Evolutionary conservation across 2,113 vertebrate genomes (phyloP), one percentile per base, ranked within the genome.

Genomic region (Malurus cyaneus): DNA sequence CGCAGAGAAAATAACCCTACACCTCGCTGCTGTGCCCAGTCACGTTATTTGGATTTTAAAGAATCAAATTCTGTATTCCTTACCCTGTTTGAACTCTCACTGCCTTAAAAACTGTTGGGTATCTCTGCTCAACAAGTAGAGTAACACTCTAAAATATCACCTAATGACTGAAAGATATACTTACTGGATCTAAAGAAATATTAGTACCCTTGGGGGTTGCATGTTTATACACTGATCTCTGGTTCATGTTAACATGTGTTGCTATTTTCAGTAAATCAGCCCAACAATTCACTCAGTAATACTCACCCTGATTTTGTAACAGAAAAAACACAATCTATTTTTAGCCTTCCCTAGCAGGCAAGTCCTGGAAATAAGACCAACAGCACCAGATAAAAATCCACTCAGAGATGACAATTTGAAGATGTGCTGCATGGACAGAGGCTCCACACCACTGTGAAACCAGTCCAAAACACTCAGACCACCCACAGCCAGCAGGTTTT

Each of bases 231-330:
- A 23, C 61, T 60, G 28, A 79, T 82, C 36, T 53, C 81, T 41
- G 70, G 14, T 20, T 88, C 25, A 39, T 3, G 14, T 39, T 54
- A 95, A 57, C 60, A 70, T 1, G 8, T 14, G 18, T 6, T 83
- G 39, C 62, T 73, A 24, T 77, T 94, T 92, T 83, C 90, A 88
- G 39, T 34, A 56, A 49, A 72, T 50, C 79, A 80, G 42, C 42
- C 36, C 31, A 79, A 70, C 59, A 94, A 88, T 28, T 86, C 60
- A 52, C 23, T 92, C 71, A 59, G 86, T 80, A 91, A 79, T 54
- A 46, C 25, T 29, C 23, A 56, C 20, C 3, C 41, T 34, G 18
- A 12, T 80, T 79, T 76, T 60, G 25, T n/a, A 57, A 53, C 21
- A 87, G 32, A 79, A 79, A 77, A 79, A 94, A 44, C 80, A 71